Conservation (phyloP, 2,113 vertebrate genomes). For the Athene cunicularia region DNA sequence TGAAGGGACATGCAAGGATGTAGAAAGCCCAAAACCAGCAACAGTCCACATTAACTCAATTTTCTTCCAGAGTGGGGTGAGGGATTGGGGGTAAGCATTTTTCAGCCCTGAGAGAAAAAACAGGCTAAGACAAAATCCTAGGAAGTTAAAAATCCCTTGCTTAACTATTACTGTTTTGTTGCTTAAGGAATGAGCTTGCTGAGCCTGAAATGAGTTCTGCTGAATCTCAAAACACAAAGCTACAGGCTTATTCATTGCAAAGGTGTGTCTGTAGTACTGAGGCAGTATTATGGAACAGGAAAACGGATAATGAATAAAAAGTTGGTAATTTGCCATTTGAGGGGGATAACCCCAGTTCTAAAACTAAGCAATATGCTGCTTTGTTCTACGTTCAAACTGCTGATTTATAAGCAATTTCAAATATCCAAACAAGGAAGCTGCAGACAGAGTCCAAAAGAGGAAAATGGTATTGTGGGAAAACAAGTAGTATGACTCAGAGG, state of each 20-base stretch:
- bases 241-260: background rate
- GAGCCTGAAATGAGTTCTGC: background rate
- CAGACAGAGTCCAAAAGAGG: background rate
- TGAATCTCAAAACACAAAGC: background rate
- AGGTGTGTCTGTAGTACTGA: background rate
- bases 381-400: background rate
- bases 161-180: background rate
- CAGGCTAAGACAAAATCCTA: background rate
- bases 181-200: background rate
- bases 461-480: background rate
- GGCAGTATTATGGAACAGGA: background rate
- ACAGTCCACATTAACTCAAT: background rate
- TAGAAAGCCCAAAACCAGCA: background rate
- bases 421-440: background rate
- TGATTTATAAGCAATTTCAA: background rate
- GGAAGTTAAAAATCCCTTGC: background rate
- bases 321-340: background rate
- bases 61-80: background rate
- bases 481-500: background rate
- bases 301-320: background rate
- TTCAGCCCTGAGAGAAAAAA: background rate
- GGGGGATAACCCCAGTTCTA: background rate
- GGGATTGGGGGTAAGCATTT: background rate
- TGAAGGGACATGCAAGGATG: background rate
- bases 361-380: background rate